Evolutionary conservation across 2,888 invertebrate species (phyloP).

Genomic region (Athetis lepigone): DNA sequence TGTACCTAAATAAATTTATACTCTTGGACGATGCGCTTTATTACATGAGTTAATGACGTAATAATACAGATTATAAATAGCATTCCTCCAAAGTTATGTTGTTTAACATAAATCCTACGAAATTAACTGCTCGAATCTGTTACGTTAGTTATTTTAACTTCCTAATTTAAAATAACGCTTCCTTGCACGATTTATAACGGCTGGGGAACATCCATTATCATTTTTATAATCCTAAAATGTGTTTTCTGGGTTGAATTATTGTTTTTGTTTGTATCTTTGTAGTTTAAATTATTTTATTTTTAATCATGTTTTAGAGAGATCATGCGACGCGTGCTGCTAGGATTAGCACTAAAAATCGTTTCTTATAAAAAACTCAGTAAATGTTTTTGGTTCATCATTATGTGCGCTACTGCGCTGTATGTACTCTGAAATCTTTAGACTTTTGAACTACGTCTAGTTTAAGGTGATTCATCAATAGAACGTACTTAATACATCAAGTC

Average conservation of each 20-base stretch:
- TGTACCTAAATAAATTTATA: not conserved
- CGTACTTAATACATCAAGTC: too few species aligned
- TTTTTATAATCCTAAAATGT: conserved; percentile 48
- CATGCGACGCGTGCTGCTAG: too few species aligned
- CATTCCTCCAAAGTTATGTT: conserved; percentile 48
- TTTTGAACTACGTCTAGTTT: too few species aligned
- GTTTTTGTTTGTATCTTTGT: conserved; percentile 17
- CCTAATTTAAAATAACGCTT: conserved; percentile 57
- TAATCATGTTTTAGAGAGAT: not conserved
- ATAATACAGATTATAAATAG: conserved; percentile 56
- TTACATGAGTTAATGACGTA: conserved; percentile 51
- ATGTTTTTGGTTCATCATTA: too few species aligned
- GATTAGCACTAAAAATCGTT: too few species aligned
- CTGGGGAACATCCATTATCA: conserved; percentile 21
- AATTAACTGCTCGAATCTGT: conserved; percentile 49
- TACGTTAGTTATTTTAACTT: conserved; percentile 41
- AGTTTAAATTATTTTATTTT: conserved; percentile 8
- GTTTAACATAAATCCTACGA: conserved; percentile 50
- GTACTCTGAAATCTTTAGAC: too few species aligned
- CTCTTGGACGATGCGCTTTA: not conserved
- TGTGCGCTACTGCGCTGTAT: too few species aligned
- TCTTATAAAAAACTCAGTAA: too few species aligned
- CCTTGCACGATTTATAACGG: conserved; percentile 42
- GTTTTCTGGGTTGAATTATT: conserved; percentile 24
- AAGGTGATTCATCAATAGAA: too few species aligned